Evolutionary conservation across 1,140 invertebrate genomes (phyloP).

Genomic region (Drosophila ironensis): DNA sequence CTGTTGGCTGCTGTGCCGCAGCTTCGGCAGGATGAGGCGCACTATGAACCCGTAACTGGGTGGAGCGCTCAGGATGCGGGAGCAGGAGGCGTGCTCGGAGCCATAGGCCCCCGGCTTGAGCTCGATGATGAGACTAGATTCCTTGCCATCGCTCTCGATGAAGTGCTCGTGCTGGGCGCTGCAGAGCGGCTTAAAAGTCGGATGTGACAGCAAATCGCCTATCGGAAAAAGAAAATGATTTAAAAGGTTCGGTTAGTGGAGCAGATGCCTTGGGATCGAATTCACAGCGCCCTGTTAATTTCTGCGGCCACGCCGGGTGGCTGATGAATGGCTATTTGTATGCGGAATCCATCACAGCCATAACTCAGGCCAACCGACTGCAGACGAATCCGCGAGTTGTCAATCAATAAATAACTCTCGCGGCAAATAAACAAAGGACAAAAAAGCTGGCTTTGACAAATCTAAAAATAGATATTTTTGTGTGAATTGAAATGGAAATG

Average conservation of each 20-base stretch:
- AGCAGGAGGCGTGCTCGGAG: conserved; percentile 53
- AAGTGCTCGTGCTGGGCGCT: conserved; percentile 74
- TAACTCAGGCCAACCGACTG: conserved; percentile 8
- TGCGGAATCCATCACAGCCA: conserved; percentile 14
- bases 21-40: conserved; percentile 74
- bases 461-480: conserved; percentile 38
- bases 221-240: conserved; percentile 14
- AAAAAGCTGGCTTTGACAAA: conserved; percentile 21
- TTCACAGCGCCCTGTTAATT: conserved; percentile 53
- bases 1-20: conserved; percentile 53
- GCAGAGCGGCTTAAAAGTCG: conserved; percentile 73
- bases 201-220: conserved; percentile 69
- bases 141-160: conserved; percentile 77
- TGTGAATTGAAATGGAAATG: conserved; percentile 40
- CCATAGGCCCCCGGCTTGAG: conserved; percentile 62
- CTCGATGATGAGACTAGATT: conserved; percentile 80
- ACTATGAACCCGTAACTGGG: conserved; percentile 76
- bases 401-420: conserved; percentile 45
- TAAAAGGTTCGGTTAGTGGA: conserved; percentile 5
- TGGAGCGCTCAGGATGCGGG: conserved; percentile 72
- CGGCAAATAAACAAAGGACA: conserved; percentile 12
- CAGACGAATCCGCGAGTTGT: conserved; percentile 32
- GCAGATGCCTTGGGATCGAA: conserved; percentile 34
- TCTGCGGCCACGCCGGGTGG: not conserved
- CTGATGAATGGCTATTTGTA: not conserved